A percentile compares a stretch with the other conserved stretches of the same genome.
These are phyloP conservation scores for Lemur catta DNA, from an alignment of 2,797 vertebrate species.

Conservation along the genomic window DNA sequence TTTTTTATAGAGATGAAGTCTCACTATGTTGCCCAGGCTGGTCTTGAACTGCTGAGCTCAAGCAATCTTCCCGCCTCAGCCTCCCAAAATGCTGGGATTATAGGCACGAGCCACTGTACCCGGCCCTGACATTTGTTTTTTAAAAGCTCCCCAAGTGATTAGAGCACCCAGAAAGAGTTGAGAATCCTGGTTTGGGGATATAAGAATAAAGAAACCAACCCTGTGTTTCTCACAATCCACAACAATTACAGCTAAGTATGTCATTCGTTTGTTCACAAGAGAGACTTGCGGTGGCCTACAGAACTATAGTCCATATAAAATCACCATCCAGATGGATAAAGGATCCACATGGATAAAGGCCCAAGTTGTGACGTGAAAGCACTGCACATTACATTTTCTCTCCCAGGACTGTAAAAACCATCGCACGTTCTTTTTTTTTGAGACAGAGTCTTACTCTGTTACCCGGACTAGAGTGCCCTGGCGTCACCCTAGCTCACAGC, in stretches of 20 bases:
- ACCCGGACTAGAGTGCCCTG: too few relatives aligned
- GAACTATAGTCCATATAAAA: neutral
- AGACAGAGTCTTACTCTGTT: too few relatives aligned
- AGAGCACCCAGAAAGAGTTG: neutral
- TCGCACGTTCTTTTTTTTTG: neutral
- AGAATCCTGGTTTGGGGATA: neutral
- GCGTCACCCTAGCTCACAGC: too few relatives aligned
- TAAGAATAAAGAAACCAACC: neutral
- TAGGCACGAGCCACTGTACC: neutral
- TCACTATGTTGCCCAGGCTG: neutral
- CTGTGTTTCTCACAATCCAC: neutral
- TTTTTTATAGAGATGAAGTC: neutral
- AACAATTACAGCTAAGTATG: neutral
- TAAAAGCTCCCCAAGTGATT: neutral
- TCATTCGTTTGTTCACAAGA: conserved; percentile 1
- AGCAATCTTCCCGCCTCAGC: neutral
- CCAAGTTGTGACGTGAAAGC: neutral
- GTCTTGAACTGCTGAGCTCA: neutral
- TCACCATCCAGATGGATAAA: neutral
- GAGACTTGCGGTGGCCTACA: neutral
- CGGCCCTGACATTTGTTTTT: neutral
- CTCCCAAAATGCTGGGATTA: neutral
- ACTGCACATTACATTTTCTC: neutral
- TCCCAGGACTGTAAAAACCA: neutral
- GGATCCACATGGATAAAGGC: neutral